Evolutionary conservation across 2,797 vertebrate species (phyloP).

Genomic region (Ctenopoma multispine): DNA sequence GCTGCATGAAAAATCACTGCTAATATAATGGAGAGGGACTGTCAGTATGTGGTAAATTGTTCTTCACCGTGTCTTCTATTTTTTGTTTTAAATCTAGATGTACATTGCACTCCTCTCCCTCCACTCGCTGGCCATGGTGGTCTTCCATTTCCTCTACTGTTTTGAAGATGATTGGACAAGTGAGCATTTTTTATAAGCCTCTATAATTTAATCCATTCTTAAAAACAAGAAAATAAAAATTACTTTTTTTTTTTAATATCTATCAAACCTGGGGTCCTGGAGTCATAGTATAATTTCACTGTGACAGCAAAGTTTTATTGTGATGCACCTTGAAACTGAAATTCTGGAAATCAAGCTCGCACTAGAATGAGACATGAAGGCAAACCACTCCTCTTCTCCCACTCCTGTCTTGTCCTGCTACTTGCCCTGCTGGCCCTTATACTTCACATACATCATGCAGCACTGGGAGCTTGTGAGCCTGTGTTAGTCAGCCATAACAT

Average conservation of each 20-base stretch:
- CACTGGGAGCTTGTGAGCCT: too few species aligned
- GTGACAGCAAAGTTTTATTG: too few species aligned
- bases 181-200: conserved; percentile 82
- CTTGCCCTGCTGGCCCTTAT: neutral
- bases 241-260: neutral
- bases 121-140: conserved; percentile 94
- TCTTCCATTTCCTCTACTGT: conserved; percentile 97
- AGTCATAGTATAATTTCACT: neutral
- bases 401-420: neutral
- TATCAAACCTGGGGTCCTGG: neutral
- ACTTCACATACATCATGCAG: neutral
- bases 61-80: conserved; percentile 2
- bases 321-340: too few species aligned
- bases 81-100: conserved; percentile 85
- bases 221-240: neutral
- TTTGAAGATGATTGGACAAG: conserved; percentile 99
- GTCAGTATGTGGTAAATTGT: conserved; percentile 1
- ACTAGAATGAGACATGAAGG: neutral
- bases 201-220: neutral
- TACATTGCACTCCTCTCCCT: conserved; percentile 97
- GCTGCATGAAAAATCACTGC: neutral
- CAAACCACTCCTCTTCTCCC: neutral
- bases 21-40: neutral
- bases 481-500: too few species aligned
- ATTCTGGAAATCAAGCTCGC: neutral